Base-by-base conservation (phyloP, 2,113 vertebrate species). In the Eubucco bourcierii region DNA sequence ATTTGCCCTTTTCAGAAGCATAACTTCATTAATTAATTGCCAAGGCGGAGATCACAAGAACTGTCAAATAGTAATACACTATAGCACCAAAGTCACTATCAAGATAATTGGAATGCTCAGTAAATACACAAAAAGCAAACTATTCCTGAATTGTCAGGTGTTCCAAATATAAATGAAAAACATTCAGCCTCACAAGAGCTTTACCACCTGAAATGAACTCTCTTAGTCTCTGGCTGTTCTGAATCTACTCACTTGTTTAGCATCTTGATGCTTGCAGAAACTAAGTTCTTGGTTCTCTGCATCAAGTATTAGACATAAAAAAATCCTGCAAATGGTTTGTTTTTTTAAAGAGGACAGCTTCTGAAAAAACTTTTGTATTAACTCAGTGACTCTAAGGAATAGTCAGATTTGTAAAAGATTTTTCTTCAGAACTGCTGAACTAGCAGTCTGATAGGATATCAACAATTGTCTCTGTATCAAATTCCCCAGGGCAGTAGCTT, bases 21-120 rank as follows among this genome's bases (percentile, higher is more conserved):
- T 58, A 56, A 85, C 60, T 92, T 93, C 59, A 88, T 88, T 82
- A 89, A 88, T 88, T 90, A 90, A 82, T 82, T 60, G 75, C 17
- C 81, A 93, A 87, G 75, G 75, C 82, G 59, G 68, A 89, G 25
- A 84, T 56, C 60, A 85, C 56, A n/a, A 15, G 52, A 87, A 46
- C 53, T 77, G 33, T 68, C 61, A 91, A 66, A 53, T 29, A 8
- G 28, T 28, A 91, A 95, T 25, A 74, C 0, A 0, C 52, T 91
- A 34, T 14, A 79, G 60, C 27, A 68, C 21, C 39, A 61, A n/a
- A 84, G 61, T 60, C 63, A 84, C 52, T 71, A 80, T 59, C 50
- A 37, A 58, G 92, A 87, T 37, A 87, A 80, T 63, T 24, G 33
- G 29, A 84, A 17, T 44, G 60, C 15, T 23, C 55, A 76, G 23